phyloP scores from a whole-genome alignment of 1,140 invertebrate genomes.

The Hestina assimilis region DNA sequence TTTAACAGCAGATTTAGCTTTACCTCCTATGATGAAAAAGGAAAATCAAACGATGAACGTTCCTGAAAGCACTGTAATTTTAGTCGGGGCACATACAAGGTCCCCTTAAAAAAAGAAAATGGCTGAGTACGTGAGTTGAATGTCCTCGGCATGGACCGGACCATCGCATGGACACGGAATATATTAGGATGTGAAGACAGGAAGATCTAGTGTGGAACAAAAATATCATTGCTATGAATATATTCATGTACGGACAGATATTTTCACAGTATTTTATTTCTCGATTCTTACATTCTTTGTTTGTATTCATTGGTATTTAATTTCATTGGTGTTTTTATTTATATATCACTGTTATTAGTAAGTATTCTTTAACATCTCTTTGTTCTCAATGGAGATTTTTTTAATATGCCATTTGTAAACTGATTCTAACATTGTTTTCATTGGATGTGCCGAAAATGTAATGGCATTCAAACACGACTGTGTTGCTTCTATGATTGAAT shows the following conservation, averaged over 20 bases:
- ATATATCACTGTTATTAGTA: too few relatives aligned
- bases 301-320: too few relatives aligned
- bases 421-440: too few relatives aligned
- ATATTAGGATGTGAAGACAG: slow-evolving; percentile 50
- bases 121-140: slow-evolving; percentile 53
- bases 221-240: slow-evolving; percentile 21
- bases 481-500: too few relatives aligned
- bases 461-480: too few relatives aligned
- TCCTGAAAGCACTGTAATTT: slow-evolving; percentile 68
- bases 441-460: too few relatives aligned
- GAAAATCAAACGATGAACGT: slow-evolving; percentile 57
- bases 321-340: too few relatives aligned
- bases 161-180: slow-evolving; percentile 57
- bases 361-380: too few relatives aligned
- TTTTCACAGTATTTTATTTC: neutral
- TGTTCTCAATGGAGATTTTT: too few relatives aligned
- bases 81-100: slow-evolving; percentile 60
- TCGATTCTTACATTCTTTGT: too few relatives aligned
- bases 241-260: neutral
- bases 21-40: slow-evolving; percentile 34
- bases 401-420: too few relatives aligned
- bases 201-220: slow-evolving; percentile 26
- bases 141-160: slow-evolving; percentile 36
- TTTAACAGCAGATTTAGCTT: neutral
- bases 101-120: slow-evolving; percentile 57